Percentiles rank a stretch among this genome's conserved stretches.
These are phyloP conservation scores for Potorous gilbertii DNA, from an alignment of 2,797 vertebrate species.

Conservation along the genomic window DNA sequence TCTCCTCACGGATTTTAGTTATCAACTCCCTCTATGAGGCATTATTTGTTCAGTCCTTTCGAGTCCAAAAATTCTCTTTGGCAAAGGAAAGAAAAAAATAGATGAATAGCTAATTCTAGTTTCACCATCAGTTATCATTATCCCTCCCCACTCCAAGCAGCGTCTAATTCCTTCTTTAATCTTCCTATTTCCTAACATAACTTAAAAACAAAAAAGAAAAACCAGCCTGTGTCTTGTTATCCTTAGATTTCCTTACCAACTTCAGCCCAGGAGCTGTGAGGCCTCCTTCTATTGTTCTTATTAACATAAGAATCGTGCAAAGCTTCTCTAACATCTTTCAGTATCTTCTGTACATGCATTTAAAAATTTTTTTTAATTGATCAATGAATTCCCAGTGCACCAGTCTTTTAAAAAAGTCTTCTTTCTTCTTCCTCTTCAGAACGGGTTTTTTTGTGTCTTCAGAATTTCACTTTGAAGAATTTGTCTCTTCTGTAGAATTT, in stretches of 20 bases:
- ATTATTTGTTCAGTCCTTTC: background rate
- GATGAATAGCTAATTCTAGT: background rate
- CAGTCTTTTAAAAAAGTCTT: background rate
- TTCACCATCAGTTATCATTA: background rate
- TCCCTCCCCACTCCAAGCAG: background rate
- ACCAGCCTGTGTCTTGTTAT: background rate
- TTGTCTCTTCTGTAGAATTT: background rate
- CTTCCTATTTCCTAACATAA: background rate
- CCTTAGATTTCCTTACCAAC: background rate
- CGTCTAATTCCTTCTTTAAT: background rate
- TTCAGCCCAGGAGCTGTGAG: background rate
- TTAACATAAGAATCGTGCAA: background rate
- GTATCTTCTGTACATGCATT: background rate
- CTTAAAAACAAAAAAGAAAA: background rate
- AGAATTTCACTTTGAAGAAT: background rate
- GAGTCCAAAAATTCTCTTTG: background rate
- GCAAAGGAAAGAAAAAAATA: background rate
- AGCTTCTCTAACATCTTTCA: background rate
- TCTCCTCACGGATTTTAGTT: background rate
- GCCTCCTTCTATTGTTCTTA: background rate
- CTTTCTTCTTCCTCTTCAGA: too few species aligned
- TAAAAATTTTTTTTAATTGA: background rate
- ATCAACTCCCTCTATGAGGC: background rate
- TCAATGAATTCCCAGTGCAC: background rate
- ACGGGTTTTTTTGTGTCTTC: too few species aligned